phyloP scores from a whole-genome alignment of 2,113 vertebrate species.

The Neodontobutis hainanensis region DNA sequence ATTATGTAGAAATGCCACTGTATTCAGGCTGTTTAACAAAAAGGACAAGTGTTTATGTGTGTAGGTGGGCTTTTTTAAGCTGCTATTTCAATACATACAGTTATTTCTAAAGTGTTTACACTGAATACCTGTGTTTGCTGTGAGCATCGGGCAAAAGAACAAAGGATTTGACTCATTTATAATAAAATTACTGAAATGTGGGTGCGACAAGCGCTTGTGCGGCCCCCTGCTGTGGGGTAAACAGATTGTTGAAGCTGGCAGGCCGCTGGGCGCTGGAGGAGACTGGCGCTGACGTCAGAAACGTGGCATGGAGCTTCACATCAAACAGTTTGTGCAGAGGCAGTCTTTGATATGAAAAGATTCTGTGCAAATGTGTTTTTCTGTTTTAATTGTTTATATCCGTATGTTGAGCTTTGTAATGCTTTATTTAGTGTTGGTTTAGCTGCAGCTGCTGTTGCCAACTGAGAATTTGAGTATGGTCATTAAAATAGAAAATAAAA shows the following conservation, averaged over 20 bases:
- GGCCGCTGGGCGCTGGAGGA: slow-evolving; percentile 35
- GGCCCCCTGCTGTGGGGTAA: slow-evolving; percentile 50
- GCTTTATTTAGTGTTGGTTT: background rate
- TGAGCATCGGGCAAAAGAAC: slow-evolving; percentile 25
- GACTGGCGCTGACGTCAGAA: slow-evolving; percentile 13
- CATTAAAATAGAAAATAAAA: background rate
- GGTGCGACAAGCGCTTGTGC: slow-evolving; percentile 40
- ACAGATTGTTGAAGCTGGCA: slow-evolving; percentile 61
- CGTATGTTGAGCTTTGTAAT: background rate
- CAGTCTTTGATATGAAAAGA: slow-evolving; percentile 19
- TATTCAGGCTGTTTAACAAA: background rate
- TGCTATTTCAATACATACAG: background rate
- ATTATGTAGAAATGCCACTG: background rate
- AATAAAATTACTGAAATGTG: slow-evolving; percentile 37
- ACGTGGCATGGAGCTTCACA: slow-evolving; percentile 28
- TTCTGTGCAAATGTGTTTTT: background rate
- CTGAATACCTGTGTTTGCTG: slow-evolving; percentile 34
- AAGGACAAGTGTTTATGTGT: background rate
- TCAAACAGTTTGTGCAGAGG: slow-evolving; percentile 14
- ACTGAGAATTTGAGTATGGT: background rate
- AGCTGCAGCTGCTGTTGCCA: background rate
- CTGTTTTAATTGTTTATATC: background rate
- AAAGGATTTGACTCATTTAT: slow-evolving; percentile 40
- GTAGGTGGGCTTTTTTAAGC: background rate
- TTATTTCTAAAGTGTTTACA: slow-evolving; percentile 16